phyloP scores from a whole-genome alignment of 2,888 invertebrate genomes.

The Drosophila nr. medialis region DNA sequence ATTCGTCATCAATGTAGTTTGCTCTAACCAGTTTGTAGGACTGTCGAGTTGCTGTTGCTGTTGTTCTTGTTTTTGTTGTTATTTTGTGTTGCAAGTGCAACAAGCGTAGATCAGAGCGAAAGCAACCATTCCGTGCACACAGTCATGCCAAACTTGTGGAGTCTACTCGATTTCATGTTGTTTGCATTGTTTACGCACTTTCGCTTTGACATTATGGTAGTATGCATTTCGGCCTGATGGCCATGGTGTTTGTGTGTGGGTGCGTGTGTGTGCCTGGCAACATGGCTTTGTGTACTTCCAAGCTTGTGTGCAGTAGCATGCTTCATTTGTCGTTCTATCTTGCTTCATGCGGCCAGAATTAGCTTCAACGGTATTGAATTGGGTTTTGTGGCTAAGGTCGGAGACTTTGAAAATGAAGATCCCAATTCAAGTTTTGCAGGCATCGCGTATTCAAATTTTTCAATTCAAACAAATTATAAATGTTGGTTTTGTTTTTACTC shows the following conservation, averaged over 20 bases:
- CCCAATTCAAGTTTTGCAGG: neutral
- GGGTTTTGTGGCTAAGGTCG: neutral
- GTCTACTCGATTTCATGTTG: constrained; percentile 57
- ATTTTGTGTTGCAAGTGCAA: constrained; percentile 41
- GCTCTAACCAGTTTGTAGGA: constrained; percentile 68
- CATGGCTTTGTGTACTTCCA: constrained; percentile 8
- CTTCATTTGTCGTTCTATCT: constrained; percentile 6
- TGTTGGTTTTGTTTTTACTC: neutral
- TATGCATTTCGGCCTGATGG: constrained; percentile 61
- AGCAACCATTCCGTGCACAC: constrained; percentile 13
- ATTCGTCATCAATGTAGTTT: constrained; percentile 80
- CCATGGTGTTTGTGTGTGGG: constrained; percentile 7
- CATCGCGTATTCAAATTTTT: no score
- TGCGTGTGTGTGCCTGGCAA: neutral
- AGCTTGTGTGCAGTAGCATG: constrained; percentile 22
- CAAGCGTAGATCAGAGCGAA: constrained; percentile 9
- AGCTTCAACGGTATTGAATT: constrained; percentile 7
- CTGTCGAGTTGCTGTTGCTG: constrained; percentile 34
- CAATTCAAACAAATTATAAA: neutral
- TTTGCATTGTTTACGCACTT: constrained; percentile 82
- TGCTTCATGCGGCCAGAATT: neutral
- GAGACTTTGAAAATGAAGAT: neutral
- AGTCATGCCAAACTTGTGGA: constrained; percentile 22
- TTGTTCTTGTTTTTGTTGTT: constrained; percentile 28
- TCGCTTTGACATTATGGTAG: constrained; percentile 82